Evolutionary conservation across 1,140 invertebrate species (phyloP).

Genomic region (honey bee (Apis mellifera)): Amel_HAv3.1 CM009941.2:10632001-10632500

Average conservation of each 20-base stretch:
- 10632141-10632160: background rate
- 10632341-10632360: slow-evolving; percentile 85
- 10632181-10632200: background rate
- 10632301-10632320: slow-evolving; percentile 87
- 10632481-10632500: slow-evolving; percentile 90
- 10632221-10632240: slow-evolving; percentile 88
- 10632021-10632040: background rate
- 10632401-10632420: slow-evolving; percentile 92
- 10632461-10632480: slow-evolving; percentile 86
- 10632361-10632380: slow-evolving; percentile 89
- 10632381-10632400: slow-evolving; percentile 95
- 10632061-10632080: too few relatives aligned
- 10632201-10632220: slow-evolving; percentile 51
- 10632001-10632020: background rate
- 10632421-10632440: slow-evolving; percentile 90
- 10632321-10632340: slow-evolving; percentile 95
- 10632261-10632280: slow-evolving; percentile 96
- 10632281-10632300: slow-evolving; percentile 92
- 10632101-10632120: too few relatives aligned
- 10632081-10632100: too few relatives aligned
- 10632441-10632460: slow-evolving; percentile 93
- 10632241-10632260: slow-evolving; percentile 93
- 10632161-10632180: slow-evolving; percentile 1
- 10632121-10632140: too few relatives aligned
- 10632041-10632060: background rate